Percentiles rank a stretch among this genome's conserved stretches.
Conservation (phyloP, 2,888 invertebrate species). For the Deilephila porcellus region DNA sequence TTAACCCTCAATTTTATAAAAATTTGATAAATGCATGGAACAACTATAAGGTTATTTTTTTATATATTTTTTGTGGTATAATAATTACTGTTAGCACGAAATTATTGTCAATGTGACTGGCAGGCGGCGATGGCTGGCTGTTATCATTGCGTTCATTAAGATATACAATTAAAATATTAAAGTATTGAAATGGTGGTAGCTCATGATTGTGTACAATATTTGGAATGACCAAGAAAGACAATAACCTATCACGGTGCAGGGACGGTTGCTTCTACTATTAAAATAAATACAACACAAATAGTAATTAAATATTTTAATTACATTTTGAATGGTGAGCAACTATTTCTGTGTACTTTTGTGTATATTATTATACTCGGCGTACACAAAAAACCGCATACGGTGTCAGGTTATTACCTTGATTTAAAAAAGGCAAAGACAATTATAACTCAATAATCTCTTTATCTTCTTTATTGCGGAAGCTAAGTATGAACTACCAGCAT, state of each 20-base stretch:
- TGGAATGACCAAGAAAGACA: not conserved
- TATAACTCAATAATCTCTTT: not conserved
- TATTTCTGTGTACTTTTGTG: not conserved
- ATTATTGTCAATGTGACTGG: constrained; percentile 9
- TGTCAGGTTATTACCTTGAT: not conserved
- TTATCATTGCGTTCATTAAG: constrained; percentile 7
- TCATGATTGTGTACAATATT: not conserved
- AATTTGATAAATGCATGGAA: constrained; percentile 6
- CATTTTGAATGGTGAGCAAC: not conserved
- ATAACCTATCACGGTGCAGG: not conserved
- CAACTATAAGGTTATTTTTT: no score
- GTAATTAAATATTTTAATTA: not conserved
- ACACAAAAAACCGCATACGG: not conserved
- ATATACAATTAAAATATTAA: not conserved
- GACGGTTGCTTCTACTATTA: not conserved
- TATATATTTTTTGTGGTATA: not conserved
- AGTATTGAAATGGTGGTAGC: constrained; percentile 4
- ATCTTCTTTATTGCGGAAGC: not conserved
- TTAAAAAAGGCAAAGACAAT: not conserved
- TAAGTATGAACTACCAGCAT: not conserved
- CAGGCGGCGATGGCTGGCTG: not conserved
- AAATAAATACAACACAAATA: not conserved
- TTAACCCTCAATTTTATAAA: not conserved
- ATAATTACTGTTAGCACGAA: not conserved
- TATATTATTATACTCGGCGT: not conserved